Conservation (phyloP, 1,140 invertebrate genomes). For the Scaptomyza graminum region DNA sequence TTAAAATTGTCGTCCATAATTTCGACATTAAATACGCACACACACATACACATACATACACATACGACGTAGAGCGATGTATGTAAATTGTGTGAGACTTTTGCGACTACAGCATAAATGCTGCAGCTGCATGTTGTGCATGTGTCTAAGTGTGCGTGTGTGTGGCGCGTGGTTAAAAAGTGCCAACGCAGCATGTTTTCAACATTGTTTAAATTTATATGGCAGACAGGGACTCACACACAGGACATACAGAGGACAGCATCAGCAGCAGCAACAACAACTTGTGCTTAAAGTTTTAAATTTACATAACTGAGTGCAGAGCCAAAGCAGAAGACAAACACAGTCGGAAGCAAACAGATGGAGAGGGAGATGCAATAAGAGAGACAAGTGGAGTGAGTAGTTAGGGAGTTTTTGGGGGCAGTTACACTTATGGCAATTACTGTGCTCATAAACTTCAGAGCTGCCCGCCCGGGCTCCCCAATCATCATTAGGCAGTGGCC, state of each 20-base stretch:
- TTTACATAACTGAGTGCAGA: conserved; percentile 64
- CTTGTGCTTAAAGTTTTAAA: conserved; percentile 80
- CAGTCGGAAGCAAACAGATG: background rate
- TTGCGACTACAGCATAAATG: conserved; percentile 75
- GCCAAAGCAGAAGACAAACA: conserved; percentile 11
- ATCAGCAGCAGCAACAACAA: conserved; percentile 48
- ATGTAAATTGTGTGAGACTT: conserved; percentile 78
- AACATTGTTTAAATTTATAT: conserved; percentile 82
- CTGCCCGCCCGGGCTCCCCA: conserved; percentile 32
- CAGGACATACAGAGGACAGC: conserved; percentile 40
- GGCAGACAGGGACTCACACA: conserved; percentile 54
- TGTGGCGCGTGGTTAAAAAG: conserved; percentile 76
- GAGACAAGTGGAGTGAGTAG: no score
- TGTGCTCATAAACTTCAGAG: conserved; percentile 65
- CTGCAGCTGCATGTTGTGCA: conserved; percentile 47
- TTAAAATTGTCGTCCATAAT: conserved; percentile 83
- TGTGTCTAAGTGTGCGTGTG: conserved; percentile 27
- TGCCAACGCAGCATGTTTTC: conserved; percentile 81
- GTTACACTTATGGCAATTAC: conserved; percentile 62
- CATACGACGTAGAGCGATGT: conserved; percentile 11
- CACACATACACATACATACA: conserved; percentile 34
- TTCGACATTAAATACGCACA: conserved; percentile 81
- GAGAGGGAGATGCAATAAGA: background rate
- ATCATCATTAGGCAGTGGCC: conserved; percentile 76
- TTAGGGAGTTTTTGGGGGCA: background rate